Conservation (phyloP, 2,888 invertebrate genomes). For the Chaetoderma sp. region DNA sequence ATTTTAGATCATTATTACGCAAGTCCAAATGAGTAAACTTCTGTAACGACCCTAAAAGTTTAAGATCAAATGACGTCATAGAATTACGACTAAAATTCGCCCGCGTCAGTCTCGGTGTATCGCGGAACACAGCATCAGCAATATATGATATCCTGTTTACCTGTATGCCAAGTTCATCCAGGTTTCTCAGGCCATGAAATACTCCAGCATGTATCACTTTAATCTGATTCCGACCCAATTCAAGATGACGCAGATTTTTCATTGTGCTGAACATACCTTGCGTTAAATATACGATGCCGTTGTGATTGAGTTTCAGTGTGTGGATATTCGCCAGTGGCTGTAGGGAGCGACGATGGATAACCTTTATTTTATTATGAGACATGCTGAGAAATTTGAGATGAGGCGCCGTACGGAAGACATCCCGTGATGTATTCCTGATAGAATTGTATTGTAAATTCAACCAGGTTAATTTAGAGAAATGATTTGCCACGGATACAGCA, state of each 20-base stretch:
- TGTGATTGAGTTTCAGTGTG: neutral
- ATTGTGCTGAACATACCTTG: neutral
- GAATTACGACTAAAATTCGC: constrained; percentile 2
- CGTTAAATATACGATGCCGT: neutral
- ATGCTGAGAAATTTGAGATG: constrained; percentile 7
- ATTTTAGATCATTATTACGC: neutral
- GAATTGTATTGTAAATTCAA: constrained; percentile 1
- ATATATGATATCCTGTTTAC: neutral
- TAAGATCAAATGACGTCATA: neutral
- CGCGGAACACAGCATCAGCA: neutral
- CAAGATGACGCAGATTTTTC: neutral
- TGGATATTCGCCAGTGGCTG: neutral
- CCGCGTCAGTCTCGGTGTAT: neutral
- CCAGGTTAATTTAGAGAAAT: constrained; percentile 2
- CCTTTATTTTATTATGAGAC: neutral
- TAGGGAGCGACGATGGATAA: neutral
- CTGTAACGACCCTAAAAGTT: too few relatives aligned
- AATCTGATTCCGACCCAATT: neutral
- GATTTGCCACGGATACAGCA: neutral
- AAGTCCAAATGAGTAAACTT: constrained; percentile 3
- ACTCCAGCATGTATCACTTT: neutral
- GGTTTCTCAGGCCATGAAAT: neutral
- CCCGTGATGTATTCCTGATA: neutral
- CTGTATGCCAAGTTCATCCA: neutral
- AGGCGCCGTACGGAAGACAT: neutral